phyloP scores from a whole-genome alignment of 2,888 invertebrate species.

The Deilephila porcellus region DNA sequence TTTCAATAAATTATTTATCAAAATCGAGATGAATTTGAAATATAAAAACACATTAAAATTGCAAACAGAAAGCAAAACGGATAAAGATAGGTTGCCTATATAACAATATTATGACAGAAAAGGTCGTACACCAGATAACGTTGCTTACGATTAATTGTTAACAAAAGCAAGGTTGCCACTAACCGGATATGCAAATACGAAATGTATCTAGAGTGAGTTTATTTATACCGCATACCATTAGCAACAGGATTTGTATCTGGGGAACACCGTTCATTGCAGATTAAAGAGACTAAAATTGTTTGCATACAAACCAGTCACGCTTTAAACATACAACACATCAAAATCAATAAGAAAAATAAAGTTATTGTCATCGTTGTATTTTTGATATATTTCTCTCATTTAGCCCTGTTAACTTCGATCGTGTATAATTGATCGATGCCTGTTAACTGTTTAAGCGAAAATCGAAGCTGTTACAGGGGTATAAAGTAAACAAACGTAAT shows the following conservation, averaged over 20 bases:
- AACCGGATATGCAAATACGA: conserved; percentile 18
- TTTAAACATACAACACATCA: too few relatives aligned
- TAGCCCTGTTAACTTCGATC: too few relatives aligned
- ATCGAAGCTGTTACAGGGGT: background rate
- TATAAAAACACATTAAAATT: too few relatives aligned
- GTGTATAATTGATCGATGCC: too few relatives aligned
- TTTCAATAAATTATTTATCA: too few relatives aligned
- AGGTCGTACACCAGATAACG: conserved; percentile 3
- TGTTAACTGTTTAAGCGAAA: too few relatives aligned
- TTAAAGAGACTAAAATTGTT: background rate
- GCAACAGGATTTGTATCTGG: background rate
- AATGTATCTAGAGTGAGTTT: background rate
- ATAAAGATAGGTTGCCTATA: background rate
- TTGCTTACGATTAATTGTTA: conserved; percentile 3
- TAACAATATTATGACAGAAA: conserved; percentile 11
- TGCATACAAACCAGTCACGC: background rate
- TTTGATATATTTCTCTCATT: too few relatives aligned
- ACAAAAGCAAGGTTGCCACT: conserved; percentile 12
- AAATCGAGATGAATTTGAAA: too few relatives aligned
- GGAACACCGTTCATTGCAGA: conserved; percentile 3
- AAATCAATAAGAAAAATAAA: too few relatives aligned
- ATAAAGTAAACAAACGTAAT: background rate
- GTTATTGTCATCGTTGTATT: too few relatives aligned
- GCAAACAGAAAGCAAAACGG: background rate
- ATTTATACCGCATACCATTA: background rate